Evolutionary conservation across 2,797 vertebrate genomes (phyloP), one percentile per base, ranked within the genome.

Genomic region (Chaenodraco wilsoni): DNA sequence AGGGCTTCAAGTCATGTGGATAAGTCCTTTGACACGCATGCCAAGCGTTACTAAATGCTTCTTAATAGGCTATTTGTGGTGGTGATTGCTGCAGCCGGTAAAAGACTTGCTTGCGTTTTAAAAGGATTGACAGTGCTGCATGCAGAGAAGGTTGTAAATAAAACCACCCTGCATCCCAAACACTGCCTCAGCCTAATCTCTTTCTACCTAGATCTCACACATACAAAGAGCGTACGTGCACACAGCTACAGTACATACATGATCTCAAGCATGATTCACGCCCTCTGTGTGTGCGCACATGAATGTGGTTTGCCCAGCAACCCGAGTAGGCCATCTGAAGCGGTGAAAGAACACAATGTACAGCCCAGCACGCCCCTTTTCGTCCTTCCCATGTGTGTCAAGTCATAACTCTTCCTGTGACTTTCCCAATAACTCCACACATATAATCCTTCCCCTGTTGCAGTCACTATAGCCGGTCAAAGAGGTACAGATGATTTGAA

Each of bases 71-170:
- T 46, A 9, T 60, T 67, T 73, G 44, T 43, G 33, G 62, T 4
- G 8, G 64, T 1, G 13, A 63, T 12, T 2, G 9, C 31, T 56
- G 49, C 61, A 60, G 61, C 62, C 16, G 46, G 65, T 49, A 12
- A 49, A 57, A 69, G 55, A 80, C 81, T 72, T 76, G 59, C 61
- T 63, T 37, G 80, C 17, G 74, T 87, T 91, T 84, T 5, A 27
- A 27, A 27, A 72, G 84, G 77, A 83, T 85, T 86, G 79, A 73
- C 78, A 89, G 72, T 65, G 78, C 81, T 82, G 79, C 78, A 76
- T 83, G 77, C 71, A 80, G 81, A 55, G 58, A 48, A 70, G 17
- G 66, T 62, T 70, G 74, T 61, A 86, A 91, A 91, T 88, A 88
- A 87, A 85, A 65, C 60, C 19, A 68, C 0, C 68, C 74, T 54